These are phyloP conservation scores for Empidonax alnorum DNA, from an alignment of 2,113 vertebrate genomes.

Conservation along the genomic window DNA sequence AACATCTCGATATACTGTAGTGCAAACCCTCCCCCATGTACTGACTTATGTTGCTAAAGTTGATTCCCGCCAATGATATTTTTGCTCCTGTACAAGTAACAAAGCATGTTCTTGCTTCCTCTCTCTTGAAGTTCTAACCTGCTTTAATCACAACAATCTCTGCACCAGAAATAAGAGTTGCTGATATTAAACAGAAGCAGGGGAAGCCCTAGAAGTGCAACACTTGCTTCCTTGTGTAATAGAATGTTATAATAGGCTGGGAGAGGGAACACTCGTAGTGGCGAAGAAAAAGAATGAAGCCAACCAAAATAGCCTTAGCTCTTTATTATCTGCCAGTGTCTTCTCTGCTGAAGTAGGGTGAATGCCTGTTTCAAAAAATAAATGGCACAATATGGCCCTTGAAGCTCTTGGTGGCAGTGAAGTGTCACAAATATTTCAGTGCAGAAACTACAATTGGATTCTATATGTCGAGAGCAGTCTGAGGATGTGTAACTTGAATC, in stretches of 20 bases:
- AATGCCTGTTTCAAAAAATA: not conserved
- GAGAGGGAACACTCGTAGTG: not conserved
- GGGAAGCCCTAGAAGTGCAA: not conserved
- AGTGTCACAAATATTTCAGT: constrained; percentile 53
- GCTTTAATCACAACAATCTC: not conserved
- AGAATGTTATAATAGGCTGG: not conserved
- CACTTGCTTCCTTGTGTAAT: not conserved
- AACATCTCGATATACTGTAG: not conserved
- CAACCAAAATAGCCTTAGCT: not conserved
- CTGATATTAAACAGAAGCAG: not conserved
- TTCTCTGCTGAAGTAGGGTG: not conserved
- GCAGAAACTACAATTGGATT: not conserved
- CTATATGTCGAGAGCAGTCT: not conserved
- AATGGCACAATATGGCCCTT: not conserved
- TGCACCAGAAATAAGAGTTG: not conserved
- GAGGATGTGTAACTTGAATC: not conserved
- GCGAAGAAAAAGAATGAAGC: not conserved
- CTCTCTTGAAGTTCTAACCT: not conserved
- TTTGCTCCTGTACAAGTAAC: not conserved
- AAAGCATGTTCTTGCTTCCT: not conserved
- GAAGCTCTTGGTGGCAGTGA: constrained; percentile 70
- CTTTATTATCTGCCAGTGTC: not conserved
- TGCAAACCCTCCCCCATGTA: not conserved
- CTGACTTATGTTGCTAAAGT: not conserved
- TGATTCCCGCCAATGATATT: not conserved